Evolutionary conservation across 2,888 invertebrate species (phyloP), one percentile per base, ranked within the genome.

Genomic region (Ectropis crepuscularia): DNA sequence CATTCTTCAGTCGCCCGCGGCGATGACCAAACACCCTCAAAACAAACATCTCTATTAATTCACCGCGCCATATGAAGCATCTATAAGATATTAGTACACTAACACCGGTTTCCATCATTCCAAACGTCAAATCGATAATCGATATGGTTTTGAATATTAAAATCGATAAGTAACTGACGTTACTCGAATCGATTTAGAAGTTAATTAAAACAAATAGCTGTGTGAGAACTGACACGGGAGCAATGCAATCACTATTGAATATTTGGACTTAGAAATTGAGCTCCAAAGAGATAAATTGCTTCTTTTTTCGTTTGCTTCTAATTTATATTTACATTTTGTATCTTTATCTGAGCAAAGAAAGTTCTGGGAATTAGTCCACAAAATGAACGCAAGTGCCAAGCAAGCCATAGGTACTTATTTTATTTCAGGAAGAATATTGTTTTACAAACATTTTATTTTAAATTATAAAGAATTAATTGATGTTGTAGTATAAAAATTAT

Each of bases 11-110:
- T 70, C 83, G 89, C 91, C 90, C 77, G 88, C 85, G 86, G 92
- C 88, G 85, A 71, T 75, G 74, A 48, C 60, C 64, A 57, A 73
- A 73, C 63, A 63, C 74, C 77, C 79, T 75, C 83, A 89, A 91
- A 91, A 91, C 90, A 90, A 92, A 92, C 90, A 91, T 79, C 83
- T 90, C 85, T 87, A 90, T 91, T 88, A 90, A 90, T 89, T 87
- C 76, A 75, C 70, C 72, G 73, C 73, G 76, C 80, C 79, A 79
- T 77, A 81, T 80, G 76, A 76, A 79, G 79, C 80, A 75, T 66
- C 77, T 68, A 72, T 72, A 75, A 79, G 74, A 68, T 82, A 84
- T 85, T 57, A 60, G 83, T 83, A 86, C 77, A 81, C 78, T 70
- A 74, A 76, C 74, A 75, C 77, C 76, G 78, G 78, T 85, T 90